These are phyloP conservation scores for Capromys pilorides DNA, from an alignment of 2,797 vertebrate genomes.

Conservation along the genomic window DNA sequence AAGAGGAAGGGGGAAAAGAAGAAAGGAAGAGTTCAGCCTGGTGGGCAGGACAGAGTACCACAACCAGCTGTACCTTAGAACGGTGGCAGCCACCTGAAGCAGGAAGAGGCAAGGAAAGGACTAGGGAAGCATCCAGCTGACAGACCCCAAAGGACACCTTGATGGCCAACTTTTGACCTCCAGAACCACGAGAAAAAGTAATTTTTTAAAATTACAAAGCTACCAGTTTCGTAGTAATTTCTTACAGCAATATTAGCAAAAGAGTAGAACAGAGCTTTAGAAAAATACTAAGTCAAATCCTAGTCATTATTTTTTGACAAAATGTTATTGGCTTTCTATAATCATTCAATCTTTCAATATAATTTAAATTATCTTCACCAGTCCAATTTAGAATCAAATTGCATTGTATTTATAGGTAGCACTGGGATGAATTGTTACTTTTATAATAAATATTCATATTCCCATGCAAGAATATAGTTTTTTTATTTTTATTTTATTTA, in stretches of 20 bases:
- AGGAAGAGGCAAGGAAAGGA: not conserved
- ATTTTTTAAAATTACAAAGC: not conserved
- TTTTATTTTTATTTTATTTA: slow-evolving; percentile 39
- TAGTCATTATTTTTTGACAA: not conserved
- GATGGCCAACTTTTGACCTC: not conserved
- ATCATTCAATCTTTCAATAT: slow-evolving; percentile 21
- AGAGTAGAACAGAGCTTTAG: not conserved
- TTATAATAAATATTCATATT: not conserved
- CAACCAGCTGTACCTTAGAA: not conserved
- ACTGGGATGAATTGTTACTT: not conserved
- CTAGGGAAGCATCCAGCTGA: accelerated
- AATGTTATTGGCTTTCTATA: not conserved
- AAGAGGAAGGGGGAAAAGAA: no score
- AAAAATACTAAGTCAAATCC: not conserved
- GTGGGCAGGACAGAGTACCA: not conserved
- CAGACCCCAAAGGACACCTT: not conserved
- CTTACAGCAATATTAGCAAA: not conserved
- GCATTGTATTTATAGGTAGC: slow-evolving; percentile 12
- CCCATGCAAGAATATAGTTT: not conserved
- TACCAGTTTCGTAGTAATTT: not conserved
- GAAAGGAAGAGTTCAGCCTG: accelerated
- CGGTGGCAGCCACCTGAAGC: not conserved
- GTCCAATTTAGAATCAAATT: slow-evolving; percentile 5
- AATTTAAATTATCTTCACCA: not conserved
- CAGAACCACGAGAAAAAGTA: not conserved